phyloP scores from a whole-genome alignment of 2,113 vertebrate species.

The Cyanoliseus patagonus region DNA sequence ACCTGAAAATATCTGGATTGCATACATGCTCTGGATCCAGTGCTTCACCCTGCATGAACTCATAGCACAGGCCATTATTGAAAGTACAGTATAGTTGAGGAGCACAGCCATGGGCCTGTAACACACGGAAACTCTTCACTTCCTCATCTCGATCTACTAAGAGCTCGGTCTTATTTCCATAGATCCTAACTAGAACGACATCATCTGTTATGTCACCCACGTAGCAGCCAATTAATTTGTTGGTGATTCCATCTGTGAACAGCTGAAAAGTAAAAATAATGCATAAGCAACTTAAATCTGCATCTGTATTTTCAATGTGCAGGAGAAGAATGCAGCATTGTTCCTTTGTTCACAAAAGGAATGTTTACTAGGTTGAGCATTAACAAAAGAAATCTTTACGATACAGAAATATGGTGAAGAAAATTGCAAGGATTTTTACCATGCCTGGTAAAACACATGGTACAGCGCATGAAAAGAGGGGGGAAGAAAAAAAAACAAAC shows the following conservation, averaged over 20 bases:
- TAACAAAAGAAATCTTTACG: neutral
- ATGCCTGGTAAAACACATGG: neutral
- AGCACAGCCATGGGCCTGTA: conserved; percentile 92
- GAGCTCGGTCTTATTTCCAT: conserved; percentile 95
- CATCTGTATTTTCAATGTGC: rapidly evolving
- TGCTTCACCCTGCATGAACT: conserved; percentile 93
- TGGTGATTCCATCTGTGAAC: conserved; percentile 97
- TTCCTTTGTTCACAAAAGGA: neutral
- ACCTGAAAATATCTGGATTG: conserved; percentile 88
- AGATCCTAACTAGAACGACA: conserved; percentile 94
- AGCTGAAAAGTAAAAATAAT: conserved; percentile 70
- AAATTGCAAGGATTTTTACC: neutral
- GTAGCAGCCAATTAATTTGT: conserved; percentile 95
- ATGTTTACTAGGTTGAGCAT: neutral
- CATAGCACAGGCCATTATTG: conserved; percentile 95
- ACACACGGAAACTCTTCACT: conserved; percentile 93
- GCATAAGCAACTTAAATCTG: neutral
- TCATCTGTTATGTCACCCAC: conserved; percentile 84
- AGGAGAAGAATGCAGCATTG: neutral
- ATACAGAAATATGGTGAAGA: rapidly evolving
- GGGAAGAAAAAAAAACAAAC: too few relatives aligned
- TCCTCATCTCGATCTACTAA: conserved; percentile 94
- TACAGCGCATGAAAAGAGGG: neutral
- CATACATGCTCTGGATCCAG: conserved; percentile 93
- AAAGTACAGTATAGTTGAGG: conserved; percentile 96